phyloP scores from a whole-genome alignment of 1,140 invertebrate genomes.

The Propsilocerus akamusi region DNA sequence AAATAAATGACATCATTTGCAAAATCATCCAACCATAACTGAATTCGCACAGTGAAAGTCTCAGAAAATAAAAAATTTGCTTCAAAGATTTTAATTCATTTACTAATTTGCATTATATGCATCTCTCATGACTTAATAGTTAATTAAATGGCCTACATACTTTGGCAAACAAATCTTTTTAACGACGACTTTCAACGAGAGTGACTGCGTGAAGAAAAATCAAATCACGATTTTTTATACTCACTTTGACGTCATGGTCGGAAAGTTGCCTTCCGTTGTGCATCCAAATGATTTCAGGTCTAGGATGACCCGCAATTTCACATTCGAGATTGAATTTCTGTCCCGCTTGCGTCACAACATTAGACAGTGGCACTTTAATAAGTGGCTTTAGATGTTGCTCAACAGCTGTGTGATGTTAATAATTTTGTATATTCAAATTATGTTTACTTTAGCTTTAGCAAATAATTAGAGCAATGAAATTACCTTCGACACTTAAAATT shows the following conservation, averaged over 20 bases:
- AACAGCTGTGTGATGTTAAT: constrained; percentile 22
- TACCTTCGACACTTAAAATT: constrained; percentile 55
- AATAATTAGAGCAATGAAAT: background rate
- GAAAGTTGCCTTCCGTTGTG: constrained; percentile 43
- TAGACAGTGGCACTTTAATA: constrained; percentile 42
- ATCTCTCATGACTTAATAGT: too few relatives aligned
- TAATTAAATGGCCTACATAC: too few relatives aligned
- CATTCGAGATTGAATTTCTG: constrained; percentile 47
- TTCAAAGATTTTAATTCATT: too few relatives aligned
- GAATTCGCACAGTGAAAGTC: too few relatives aligned
- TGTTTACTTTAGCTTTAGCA: background rate
- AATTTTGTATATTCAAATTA: background rate
- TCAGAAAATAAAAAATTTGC: too few relatives aligned
- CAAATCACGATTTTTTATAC: background rate
- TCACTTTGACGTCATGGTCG: constrained; percentile 31
- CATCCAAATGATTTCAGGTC: constrained; percentile 43
- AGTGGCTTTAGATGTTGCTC: constrained; percentile 41
- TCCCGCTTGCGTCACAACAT: constrained; percentile 43
- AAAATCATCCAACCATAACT: too few relatives aligned
- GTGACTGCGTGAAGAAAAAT: background rate
- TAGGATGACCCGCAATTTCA: constrained; percentile 50
- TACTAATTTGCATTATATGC: too few relatives aligned
- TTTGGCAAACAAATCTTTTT: too few relatives aligned
- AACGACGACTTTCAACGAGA: too few relatives aligned
- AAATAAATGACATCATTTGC: too few relatives aligned